These are phyloP conservation scores for Monopis laevigella DNA, from an alignment of 2,888 invertebrate genomes.

Conservation along the genomic window DNA sequence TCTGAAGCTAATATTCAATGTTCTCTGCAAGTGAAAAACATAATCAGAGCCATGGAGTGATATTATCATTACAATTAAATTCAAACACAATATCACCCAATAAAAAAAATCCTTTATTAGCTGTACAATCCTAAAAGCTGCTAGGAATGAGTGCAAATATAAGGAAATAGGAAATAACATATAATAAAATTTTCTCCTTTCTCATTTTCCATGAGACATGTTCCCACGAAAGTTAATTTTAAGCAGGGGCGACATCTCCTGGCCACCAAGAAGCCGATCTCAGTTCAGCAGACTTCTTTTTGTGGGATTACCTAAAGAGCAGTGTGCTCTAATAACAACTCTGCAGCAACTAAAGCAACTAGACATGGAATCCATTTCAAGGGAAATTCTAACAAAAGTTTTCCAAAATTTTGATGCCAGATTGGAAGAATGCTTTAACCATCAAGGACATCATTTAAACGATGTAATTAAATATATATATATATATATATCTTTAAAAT, in stretches of 20 bases:
- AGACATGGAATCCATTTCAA: constrained; percentile 6
- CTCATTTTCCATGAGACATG: constrained; percentile 16
- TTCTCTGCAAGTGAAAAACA: too few relatives aligned
- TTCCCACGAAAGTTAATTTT: constrained; percentile 18
- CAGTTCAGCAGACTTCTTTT: constrained; percentile 13
- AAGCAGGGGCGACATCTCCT: constrained; percentile 16
- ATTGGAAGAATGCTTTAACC: constrained; percentile 13
- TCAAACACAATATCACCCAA: too few relatives aligned
- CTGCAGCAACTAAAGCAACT: constrained; percentile 3
- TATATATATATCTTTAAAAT: not conserved
- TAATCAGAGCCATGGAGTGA: too few relatives aligned
- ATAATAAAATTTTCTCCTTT: too few relatives aligned
- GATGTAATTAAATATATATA: not conserved
- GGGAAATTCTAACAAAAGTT: constrained; percentile 3
- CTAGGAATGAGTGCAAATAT: too few relatives aligned
- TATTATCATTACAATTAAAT: too few relatives aligned
- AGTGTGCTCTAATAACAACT: too few relatives aligned
- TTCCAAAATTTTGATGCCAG: constrained; percentile 12
- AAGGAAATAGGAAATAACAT: too few relatives aligned
- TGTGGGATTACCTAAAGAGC: constrained; percentile 1
- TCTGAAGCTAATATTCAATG: too few relatives aligned
- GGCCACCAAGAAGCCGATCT: constrained; percentile 12
- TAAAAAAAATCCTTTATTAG: too few relatives aligned
- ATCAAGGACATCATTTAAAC: constrained; percentile 8
- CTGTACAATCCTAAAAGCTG: too few relatives aligned